Base-by-base conservation (phyloP, 2,113 vertebrate species). In the Hymenochirus boettgeri region DNA sequence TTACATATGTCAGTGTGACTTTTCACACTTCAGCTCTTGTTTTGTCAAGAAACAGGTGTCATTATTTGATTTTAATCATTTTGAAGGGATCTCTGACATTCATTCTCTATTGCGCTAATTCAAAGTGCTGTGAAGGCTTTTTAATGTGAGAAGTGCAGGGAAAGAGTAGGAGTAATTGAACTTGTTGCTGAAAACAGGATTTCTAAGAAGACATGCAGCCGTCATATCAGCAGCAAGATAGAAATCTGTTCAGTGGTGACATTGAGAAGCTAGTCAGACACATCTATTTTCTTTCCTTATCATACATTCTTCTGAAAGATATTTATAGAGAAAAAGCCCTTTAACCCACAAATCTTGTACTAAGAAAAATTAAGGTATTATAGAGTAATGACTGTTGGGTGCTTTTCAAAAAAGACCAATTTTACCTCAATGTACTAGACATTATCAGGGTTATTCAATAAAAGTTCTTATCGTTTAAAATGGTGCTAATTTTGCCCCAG, bases 231-330 rank as follows among this genome's bases (percentile, higher is more conserved):
- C 46, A 42, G 65, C 72, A 79, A 70, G 55, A 46, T 71, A 70
- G 61, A 61, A 67, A 65, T 71, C 70, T 33, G 57, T 2, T n/a
- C 48, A 73, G 75, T 62, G 69, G 60, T 61, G 58, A 58, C 72
- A 48, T 62, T 69, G 71, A 78, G 70, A 75, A 72, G 63, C 62
- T 72, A 8, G 71, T 59, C 46, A 52, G 70, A n/a, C 50, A 52
- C 57, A 59, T 71, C 70, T 63, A 59, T 51, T 67, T 79, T 72
- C 70, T 64, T 42, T 15, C 53, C n/a, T n/a, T n/a, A n/a, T n/a
- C n/a, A n/a, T n/a, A n/a, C n/a, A n/a, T n/a, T n/a, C n/a, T n/a
- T n/a, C n/a, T n/a, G n/a, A n/a, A n/a, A n/a, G n/a, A n/a, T n/a
- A n/a, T n/a, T n/a, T n/a, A n/a, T n/a, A n/a, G n/a, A n/a, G n/a